Percentiles rank a stretch among this genome's conserved stretches.
Conservation (phyloP, 2,888 invertebrate species). For the Masnerella sp. region DNA sequence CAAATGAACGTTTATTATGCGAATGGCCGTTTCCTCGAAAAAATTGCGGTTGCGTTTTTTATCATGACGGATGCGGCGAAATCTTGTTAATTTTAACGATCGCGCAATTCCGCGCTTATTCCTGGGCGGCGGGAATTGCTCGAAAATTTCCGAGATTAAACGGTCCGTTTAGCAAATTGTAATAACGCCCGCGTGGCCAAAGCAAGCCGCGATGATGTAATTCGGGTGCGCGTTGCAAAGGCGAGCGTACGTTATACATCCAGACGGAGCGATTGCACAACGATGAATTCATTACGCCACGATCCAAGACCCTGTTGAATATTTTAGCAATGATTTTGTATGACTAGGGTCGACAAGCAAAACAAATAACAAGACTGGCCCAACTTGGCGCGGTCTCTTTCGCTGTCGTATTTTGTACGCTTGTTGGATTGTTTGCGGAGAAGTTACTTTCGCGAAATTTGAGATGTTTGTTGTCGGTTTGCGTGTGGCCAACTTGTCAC, state of each 20-base stretch:
- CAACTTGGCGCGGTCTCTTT: conserved; percentile 39
- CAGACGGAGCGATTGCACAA: conserved; percentile 54
- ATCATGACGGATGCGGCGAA: conserved; percentile 37
- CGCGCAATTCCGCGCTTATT: conserved; percentile 48
- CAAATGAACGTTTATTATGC: no score
- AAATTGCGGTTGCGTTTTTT: no score
- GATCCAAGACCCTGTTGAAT: conserved; percentile 57
- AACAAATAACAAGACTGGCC: conserved; percentile 55
- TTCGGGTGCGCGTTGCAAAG: conserved; percentile 52
- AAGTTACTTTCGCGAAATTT: conserved; percentile 51
- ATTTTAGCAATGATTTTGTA: conserved; percentile 56
- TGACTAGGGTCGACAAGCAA: conserved; percentile 53
- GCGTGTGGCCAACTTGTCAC: conserved; percentile 15
- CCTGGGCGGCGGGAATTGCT: conserved; percentile 46
- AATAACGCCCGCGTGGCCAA: conserved; percentile 54
- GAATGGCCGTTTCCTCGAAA: no score
- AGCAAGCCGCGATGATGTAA: conserved; percentile 59
- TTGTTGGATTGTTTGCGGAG: conserved; percentile 38
- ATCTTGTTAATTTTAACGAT: conserved; percentile 61
- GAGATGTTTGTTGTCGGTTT: conserved; percentile 34
- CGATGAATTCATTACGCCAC: conserved; percentile 57
- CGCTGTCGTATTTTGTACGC: conserved; percentile 38
- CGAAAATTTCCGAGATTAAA: conserved; percentile 59
- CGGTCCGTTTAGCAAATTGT: conserved; percentile 59
- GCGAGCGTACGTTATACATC: conserved; percentile 53